These are phyloP conservation scores for Melipona beecheii DNA, from an alignment of 2,888 invertebrate species.

Conservation along the genomic window DNA sequence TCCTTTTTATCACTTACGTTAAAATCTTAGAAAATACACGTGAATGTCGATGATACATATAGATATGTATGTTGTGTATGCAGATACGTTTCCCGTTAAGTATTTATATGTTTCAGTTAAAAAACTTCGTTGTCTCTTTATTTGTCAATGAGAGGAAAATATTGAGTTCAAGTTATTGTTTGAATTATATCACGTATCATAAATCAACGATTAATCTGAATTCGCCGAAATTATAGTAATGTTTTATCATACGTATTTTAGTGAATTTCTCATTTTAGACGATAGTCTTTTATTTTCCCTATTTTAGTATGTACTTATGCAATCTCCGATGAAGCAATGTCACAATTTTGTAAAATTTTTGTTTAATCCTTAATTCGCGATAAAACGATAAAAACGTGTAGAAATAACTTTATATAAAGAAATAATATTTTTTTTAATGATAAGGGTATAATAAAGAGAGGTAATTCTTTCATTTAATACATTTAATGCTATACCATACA, in stretches of 20 bases:
- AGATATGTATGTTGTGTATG: not conserved
- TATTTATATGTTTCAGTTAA: not conserved
- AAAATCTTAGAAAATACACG: not conserved
- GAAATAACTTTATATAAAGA: not conserved
- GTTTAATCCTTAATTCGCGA: not conserved
- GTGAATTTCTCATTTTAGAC: constrained; percentile 5
- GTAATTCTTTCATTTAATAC: not conserved
- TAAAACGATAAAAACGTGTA: not conserved
- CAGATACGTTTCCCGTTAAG: not conserved
- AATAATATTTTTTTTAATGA: not conserved
- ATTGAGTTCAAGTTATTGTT: not conserved
- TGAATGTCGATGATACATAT: not conserved
- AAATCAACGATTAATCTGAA: not conserved
- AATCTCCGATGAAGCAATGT: not conserved
- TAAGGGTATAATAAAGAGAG: not conserved
- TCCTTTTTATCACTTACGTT: not conserved
- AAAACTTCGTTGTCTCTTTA: not conserved
- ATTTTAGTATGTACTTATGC: not conserved
- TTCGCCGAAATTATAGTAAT: constrained; percentile 3
- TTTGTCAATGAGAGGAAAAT: not conserved
- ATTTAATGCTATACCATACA: not conserved
- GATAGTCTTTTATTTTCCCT: constrained; percentile 36
- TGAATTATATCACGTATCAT: not conserved
- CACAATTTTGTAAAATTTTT: not conserved
- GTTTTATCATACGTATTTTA: not conserved